These are phyloP conservation scores for Anseranas semipalmata DNA, from an alignment of 2,113 vertebrate genomes.

Conservation along the genomic window DNA sequence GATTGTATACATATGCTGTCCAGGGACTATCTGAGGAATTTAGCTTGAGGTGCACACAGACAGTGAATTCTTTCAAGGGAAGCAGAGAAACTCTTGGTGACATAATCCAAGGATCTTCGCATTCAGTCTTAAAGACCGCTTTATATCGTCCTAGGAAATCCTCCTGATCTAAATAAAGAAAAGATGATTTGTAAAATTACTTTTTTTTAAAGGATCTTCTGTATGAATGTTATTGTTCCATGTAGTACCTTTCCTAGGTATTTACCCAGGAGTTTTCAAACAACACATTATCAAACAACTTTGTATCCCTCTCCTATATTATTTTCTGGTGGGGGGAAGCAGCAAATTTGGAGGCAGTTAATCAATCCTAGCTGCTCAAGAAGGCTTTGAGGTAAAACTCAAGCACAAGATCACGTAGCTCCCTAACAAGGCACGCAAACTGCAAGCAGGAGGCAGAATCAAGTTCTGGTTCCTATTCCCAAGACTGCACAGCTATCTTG, in stretches of 20 bases:
- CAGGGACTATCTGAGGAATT: constrained; percentile 19
- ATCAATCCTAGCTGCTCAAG: background rate
- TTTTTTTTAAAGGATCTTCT: background rate
- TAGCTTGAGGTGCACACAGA: constrained; percentile 70
- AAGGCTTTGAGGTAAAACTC: background rate
- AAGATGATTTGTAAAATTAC: background rate
- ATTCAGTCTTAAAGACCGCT: constrained; percentile 64
- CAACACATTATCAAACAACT: background rate
- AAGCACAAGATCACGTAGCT: background rate
- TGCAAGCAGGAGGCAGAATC: background rate
- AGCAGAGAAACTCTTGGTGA: constrained; percentile 58
- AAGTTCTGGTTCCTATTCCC: background rate
- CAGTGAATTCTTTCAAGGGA: constrained; percentile 64
- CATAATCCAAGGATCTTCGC: constrained; percentile 59
- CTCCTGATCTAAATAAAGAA: constrained; percentile 57
- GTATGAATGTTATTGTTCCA: background rate
- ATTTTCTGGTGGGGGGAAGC: background rate
- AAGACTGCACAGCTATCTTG: background rate
- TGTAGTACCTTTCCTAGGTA: background rate
- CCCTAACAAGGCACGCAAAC: background rate
- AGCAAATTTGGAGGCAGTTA: background rate
- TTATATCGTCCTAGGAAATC: constrained; percentile 63
- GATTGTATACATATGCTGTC: constrained; percentile 68
- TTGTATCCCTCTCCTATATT: background rate
- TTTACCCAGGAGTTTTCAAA: background rate